Conservation (phyloP, 2,888 invertebrate species). For the Lypha dubia region DNA sequence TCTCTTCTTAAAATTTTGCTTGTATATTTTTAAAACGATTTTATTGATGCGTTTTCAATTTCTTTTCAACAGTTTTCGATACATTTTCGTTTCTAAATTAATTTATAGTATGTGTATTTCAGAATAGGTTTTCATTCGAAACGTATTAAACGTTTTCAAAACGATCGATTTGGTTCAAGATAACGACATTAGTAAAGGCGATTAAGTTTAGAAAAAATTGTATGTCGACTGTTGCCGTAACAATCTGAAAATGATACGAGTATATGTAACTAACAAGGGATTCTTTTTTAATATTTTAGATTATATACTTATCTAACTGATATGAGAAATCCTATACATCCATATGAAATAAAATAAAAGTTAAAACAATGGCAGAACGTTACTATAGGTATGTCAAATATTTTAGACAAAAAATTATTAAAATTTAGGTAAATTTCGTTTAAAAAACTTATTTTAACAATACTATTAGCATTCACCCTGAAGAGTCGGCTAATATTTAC, state of each 20-base stretch:
- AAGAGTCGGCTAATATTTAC: conserved; percentile 73
- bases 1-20: too few relatives aligned
- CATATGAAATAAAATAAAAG: conserved; percentile 27
- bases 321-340: conserved; percentile 2
- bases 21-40: too few relatives aligned
- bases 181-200: too few relatives aligned
- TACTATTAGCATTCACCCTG: conserved; percentile 73
- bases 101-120: too few relatives aligned
- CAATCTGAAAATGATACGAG: not conserved
- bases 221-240: too few relatives aligned
- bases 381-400: conserved; percentile 75
- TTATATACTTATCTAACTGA: conserved; percentile 8
- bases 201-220: too few relatives aligned
- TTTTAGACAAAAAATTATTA: not conserved
- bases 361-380: conserved; percentile 76
- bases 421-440: not conserved
- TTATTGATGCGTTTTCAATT: too few relatives aligned
- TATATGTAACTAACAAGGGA: not conserved
- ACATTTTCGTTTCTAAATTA: too few relatives aligned
- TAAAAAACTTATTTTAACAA: conserved; percentile 10
- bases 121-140: too few relatives aligned
- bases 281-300: conserved; percentile 28
- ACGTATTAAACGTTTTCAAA: too few relatives aligned
- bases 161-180: too few relatives aligned
- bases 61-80: too few relatives aligned